Evolutionary conservation across 2,888 invertebrate species (phyloP).

Genomic region (Caenorhabditis wallacei): DNA sequence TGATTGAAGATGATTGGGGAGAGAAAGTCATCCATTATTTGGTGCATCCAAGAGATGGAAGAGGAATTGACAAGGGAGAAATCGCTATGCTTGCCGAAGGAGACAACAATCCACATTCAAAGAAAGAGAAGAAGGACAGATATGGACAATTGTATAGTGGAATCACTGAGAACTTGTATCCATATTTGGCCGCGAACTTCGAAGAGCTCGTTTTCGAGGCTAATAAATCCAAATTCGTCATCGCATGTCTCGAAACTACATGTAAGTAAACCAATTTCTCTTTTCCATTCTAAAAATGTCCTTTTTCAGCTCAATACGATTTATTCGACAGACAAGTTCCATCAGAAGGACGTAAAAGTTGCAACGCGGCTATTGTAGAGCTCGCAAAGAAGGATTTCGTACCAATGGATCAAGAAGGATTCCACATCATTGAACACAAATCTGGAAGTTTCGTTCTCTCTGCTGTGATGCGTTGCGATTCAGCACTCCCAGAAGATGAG

Average conservation of each 20-base stretch:
- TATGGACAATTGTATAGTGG: conserved; percentile 77
- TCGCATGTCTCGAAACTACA: conserved; percentile 67
- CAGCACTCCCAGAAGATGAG: conserved; percentile 68
- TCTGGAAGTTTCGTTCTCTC: conserved; percentile 65
- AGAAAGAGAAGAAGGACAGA: conserved; percentile 68
- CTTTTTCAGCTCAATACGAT: conserved; percentile 73
- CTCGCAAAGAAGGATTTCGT: conserved; percentile 79
- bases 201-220: conserved; percentile 76
- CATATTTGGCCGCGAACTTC: conserved; percentile 81
- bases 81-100: conserved; percentile 86
- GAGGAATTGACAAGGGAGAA: conserved; percentile 91
- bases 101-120: conserved; percentile 69
- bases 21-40: conserved; percentile 91
- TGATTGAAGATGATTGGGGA: conserved; percentile 89
- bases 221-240: conserved; percentile 63
- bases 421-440: conserved; percentile 73
- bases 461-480: conserved; percentile 66
- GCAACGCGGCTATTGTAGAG: conserved; percentile 78
- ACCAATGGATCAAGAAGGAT: conserved; percentile 74
- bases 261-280: conserved; percentile 50
- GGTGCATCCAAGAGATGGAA: conserved; percentile 90
- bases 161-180: conserved; percentile 74
- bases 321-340: conserved; percentile 74
- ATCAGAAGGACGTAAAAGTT: conserved; percentile 68
- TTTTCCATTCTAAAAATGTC: not conserved